A percentile compares a stretch with the other conserved stretches of the same genome.
Evolutionary conservation across 2,797 vertebrate species (phyloP).

Genomic region (Hoplostethus atlanticus): DNA sequence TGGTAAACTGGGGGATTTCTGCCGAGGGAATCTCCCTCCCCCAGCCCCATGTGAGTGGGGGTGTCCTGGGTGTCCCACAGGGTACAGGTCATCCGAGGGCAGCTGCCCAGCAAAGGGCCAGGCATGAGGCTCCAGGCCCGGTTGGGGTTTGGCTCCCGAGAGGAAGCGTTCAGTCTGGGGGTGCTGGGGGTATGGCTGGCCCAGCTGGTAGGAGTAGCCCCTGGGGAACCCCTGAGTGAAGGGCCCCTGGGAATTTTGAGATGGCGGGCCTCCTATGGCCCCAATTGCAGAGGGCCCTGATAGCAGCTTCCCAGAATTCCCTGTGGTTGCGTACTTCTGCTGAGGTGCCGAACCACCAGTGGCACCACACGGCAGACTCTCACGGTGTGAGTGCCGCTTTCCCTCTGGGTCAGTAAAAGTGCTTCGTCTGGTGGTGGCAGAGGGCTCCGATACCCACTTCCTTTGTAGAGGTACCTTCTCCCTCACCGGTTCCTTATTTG

Average conservation of each 20-base stretch:
- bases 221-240: constrained; percentile 84
- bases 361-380: constrained; percentile 86
- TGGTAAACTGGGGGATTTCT: constrained; percentile 94
- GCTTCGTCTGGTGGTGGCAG: constrained; percentile 90
- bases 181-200: constrained; percentile 94
- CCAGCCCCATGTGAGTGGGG: constrained; percentile 86
- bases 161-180: constrained; percentile 90
- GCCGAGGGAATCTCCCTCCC: constrained; percentile 87
- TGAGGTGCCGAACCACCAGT: constrained; percentile 83
- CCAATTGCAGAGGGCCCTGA: constrained; percentile 83
- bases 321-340: constrained; percentile 87
- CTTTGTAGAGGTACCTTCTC: constrained; percentile 91
- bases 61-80: constrained; percentile 84
- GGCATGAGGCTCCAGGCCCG: constrained; percentile 92
- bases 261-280: constrained; percentile 68
- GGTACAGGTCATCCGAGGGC: constrained; percentile 94
- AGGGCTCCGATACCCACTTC: constrained; percentile 94
- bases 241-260: constrained; percentile 74
- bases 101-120: constrained; percentile 94
- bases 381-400: constrained; percentile 86
- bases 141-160: constrained; percentile 92
- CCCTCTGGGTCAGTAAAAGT: constrained; percentile 89
- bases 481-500: constrained; percentile 87
- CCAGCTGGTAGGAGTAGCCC: constrained; percentile 91
- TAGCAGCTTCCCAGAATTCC: constrained; percentile 87